Percentiles rank a stretch among this genome's conserved stretches.
Conservation (phyloP, 2,797 vertebrate genomes). For the Amniataba percoides region DNA sequence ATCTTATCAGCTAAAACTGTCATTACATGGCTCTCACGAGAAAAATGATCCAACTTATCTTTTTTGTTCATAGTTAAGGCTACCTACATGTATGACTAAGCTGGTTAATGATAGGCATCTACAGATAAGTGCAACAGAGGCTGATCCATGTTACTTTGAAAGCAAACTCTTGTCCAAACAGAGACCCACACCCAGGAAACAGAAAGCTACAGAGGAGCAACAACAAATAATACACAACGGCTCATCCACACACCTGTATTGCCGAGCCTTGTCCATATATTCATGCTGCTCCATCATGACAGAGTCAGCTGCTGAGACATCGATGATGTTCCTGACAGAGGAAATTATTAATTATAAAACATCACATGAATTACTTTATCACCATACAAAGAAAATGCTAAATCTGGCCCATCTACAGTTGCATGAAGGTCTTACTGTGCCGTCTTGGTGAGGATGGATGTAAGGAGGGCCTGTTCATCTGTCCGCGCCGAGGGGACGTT, state of each 20-base stretch:
- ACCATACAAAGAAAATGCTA: not conserved
- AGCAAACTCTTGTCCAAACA: not conserved
- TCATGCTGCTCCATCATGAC: conserved; percentile 98
- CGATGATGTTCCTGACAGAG: conserved; percentile 92
- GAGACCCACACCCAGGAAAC: not conserved
- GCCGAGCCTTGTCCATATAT: conserved; percentile 96
- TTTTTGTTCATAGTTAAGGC: not conserved
- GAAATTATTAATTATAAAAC: conserved; percentile 18
- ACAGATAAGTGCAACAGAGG: not conserved
- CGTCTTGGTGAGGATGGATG: conserved; percentile 94
- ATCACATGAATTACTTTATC: not conserved
- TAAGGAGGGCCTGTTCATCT: conserved; percentile 94
- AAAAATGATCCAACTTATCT: not conserved
- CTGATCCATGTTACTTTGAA: not conserved
- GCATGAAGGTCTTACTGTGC: conserved; percentile 87
- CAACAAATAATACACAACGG: not conserved
- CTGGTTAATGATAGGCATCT: not conserved
- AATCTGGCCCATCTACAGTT: not conserved
- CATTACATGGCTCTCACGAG: not conserved
- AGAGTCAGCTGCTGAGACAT: conserved; percentile 95
- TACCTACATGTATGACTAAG: not conserved
- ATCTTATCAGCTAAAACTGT: not conserved
- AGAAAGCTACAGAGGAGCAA: not conserved
- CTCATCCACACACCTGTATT: conserved; percentile 90
- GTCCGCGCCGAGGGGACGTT: conserved; percentile 89